Conservation (phyloP, 2,113 vertebrate species). For the Neogobius melanostomus region DNA sequence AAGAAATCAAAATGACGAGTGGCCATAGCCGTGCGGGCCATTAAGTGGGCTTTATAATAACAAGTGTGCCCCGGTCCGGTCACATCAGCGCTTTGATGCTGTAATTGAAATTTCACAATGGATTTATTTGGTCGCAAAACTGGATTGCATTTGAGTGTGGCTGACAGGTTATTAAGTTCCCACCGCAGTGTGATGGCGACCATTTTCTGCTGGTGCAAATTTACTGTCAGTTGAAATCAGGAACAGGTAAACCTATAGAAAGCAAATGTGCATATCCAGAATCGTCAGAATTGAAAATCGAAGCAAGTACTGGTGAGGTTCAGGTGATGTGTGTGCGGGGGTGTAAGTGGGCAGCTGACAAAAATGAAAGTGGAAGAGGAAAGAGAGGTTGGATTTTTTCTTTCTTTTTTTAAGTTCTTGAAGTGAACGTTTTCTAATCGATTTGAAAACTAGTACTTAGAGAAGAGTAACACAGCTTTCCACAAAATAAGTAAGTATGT, state of each 20-base stretch:
- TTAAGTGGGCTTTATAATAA: conserved; percentile 20
- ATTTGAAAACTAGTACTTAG: neutral
- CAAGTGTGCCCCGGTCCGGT: conserved; percentile 35
- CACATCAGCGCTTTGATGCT: conserved; percentile 46
- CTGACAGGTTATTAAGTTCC: conserved; percentile 68
- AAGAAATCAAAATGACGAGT: conserved; percentile 45
- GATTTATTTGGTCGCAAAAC: conserved; percentile 57
- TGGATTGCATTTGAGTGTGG: conserved; percentile 49
- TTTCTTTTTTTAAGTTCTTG: conserved; percentile 1
- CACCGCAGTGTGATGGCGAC: conserved; percentile 49
- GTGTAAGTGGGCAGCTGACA: neutral
- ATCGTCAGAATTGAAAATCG: conserved; percentile 11
- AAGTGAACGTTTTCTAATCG: conserved; percentile 18
- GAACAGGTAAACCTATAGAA: conserved; percentile 12
- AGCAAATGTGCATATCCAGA: conserved; percentile 7
- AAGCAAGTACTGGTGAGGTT: conserved; percentile 9
- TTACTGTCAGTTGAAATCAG: conserved; percentile 61
- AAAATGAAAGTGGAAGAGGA: conserved; percentile 24
- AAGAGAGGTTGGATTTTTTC: neutral
- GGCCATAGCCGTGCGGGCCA: conserved; percentile 18
- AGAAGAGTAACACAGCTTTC: neutral
- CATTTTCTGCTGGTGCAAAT: conserved; percentile 50
- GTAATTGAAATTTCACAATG: conserved; percentile 69
- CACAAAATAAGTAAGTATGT: neutral
- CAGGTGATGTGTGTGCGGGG: neutral